Percentiles rank a stretch among this genome's conserved stretches.
These are phyloP conservation scores for Monarcha castaneiventris DNA, from an alignment of 2,113 vertebrate species.

Conservation along the genomic window DNA sequence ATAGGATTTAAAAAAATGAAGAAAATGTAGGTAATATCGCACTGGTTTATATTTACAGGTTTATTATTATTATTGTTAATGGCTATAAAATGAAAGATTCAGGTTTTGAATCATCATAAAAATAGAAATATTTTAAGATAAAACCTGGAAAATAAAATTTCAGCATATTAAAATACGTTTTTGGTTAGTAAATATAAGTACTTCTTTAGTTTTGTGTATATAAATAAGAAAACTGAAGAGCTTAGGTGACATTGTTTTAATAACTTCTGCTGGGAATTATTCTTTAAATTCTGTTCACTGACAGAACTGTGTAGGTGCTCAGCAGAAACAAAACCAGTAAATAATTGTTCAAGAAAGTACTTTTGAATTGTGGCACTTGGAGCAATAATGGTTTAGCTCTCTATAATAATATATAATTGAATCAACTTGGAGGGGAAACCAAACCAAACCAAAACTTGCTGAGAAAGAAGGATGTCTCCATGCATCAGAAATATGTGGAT, in stretches of 20 bases:
- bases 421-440: background rate
- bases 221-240: conserved; percentile 34
- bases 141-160: conserved; percentile 40
- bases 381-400: background rate
- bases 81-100: background rate
- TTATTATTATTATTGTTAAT: background rate
- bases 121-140: conserved; percentile 5
- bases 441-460: background rate
- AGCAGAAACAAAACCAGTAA: conserved; percentile 35
- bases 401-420: background rate
- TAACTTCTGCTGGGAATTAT: conserved; percentile 50
- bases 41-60: background rate
- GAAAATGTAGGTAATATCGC: background rate
- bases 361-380: conserved; percentile 21
- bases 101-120: conserved; percentile 6
- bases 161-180: conserved; percentile 19
- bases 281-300: conserved; percentile 51
- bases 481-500: background rate
- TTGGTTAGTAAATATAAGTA: conserved; percentile 23
- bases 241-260: conserved; percentile 35
- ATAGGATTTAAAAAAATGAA: background rate
- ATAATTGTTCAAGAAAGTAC: conserved; percentile 13
- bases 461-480: background rate
- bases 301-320: background rate
- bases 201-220: conserved; percentile 27